Base-by-base conservation (phyloP, 1,140 invertebrate genomes). In the Anoplophora glabripennis region DNA sequence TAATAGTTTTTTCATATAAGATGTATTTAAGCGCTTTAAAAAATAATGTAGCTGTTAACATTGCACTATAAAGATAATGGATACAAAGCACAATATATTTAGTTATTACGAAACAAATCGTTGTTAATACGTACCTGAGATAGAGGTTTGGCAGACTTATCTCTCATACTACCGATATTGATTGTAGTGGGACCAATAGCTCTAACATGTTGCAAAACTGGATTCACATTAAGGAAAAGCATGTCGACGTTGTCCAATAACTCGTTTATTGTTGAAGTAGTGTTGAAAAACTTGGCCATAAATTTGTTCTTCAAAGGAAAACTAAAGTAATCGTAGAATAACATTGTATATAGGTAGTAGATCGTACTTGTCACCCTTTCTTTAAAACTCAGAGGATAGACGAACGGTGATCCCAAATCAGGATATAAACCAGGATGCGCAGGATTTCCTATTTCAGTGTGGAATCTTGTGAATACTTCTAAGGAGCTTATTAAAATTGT, bases 201-300 rank as follows among this genome's bases (percentile, higher is more conserved):
- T 38, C 75, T 71, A 37, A 75, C 73, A 36, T 74, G 72, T 44
- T 75, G 67, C 53, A 78, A 69, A 33, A 74, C 70, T 4, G 21
- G 21, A 28, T 28, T 28, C 21, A 28, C 3, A 3, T 2, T 28
- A 28, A 28, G 21, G 5, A 28, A 3, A 2, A 28, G 2, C 21
- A 76, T 74, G 69, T 82, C 75, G 11, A 65, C 68, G 63, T 81
- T 81, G 0, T 77, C 55, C 46, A 86, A 75, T 10, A 83, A 17
- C 15, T 66, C 33, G 68, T 62, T 11, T 17, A 18, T 4, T 4
- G 44, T 17, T 21, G 53, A 59, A 8, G 18, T 34, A 4, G 21
- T 4, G 0, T 28, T 28, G 21, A 28, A 28, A 28, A 28, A 28
- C 21, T 5, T 2, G 21, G 2, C 3, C 21, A 28, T 28, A 3